Conservation (phyloP, 92 coral and sea anemone species). For the Virgularia gustaviana region DNA sequence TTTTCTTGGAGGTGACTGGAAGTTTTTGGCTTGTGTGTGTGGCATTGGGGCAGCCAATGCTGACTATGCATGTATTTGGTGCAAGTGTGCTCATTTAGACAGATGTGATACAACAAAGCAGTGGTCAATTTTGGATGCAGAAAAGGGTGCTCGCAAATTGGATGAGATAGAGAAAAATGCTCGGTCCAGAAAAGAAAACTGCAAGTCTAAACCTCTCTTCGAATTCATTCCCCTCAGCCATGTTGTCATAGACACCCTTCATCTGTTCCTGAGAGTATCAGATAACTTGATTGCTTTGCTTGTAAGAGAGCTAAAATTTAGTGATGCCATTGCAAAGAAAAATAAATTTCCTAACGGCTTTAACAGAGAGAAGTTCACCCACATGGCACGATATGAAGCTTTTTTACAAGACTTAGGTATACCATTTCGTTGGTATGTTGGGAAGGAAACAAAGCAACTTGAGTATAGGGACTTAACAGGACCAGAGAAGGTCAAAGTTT, state of each 20-base stretch:
- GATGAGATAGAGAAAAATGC: constrained; percentile 41
- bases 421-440: constrained; percentile 48
- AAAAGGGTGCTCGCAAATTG: constrained; percentile 44
- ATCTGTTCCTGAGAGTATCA: constrained; percentile 51
- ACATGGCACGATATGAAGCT: constrained; percentile 57
- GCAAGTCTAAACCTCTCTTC: constrained; percentile 48
- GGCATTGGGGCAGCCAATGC: constrained; percentile 58
- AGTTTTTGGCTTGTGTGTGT: constrained; percentile 58
- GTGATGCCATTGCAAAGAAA: constrained; percentile 44
- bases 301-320: constrained; percentile 51
- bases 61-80: constrained; percentile 63
- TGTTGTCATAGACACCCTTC: constrained; percentile 56
- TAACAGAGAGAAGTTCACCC: constrained; percentile 28
- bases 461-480: constrained; percentile 37
- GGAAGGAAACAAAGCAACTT: constrained; percentile 47
- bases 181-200: constrained; percentile 28
- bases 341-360: constrained; percentile 39
- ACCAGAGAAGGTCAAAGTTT: constrained; percentile 12
- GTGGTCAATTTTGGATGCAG: constrained; percentile 47
- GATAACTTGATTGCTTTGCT: constrained; percentile 48
- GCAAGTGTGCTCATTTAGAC: constrained; percentile 47
- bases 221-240: constrained; percentile 49
- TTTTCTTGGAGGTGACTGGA: constrained; percentile 70
- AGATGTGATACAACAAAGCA: constrained; percentile 38
- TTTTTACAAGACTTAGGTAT: constrained; percentile 40